phyloP scores from a whole-genome alignment of 2,113 vertebrate species.

The human (Homo sapiens) region DNA sequence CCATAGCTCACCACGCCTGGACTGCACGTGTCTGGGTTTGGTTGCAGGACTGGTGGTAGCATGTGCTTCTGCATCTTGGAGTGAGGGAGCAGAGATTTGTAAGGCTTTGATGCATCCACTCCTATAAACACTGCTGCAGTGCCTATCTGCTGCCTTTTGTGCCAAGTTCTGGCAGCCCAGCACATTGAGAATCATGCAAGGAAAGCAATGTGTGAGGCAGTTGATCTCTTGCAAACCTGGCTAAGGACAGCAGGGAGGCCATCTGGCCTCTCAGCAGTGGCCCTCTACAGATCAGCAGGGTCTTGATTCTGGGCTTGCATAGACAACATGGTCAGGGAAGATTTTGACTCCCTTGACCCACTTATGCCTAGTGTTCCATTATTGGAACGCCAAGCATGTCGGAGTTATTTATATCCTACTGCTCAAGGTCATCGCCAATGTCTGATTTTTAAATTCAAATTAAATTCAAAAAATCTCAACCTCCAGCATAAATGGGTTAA shows the following conservation, averaged over 20 bases:
- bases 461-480: no score
- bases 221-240: background rate
- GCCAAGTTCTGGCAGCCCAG: background rate
- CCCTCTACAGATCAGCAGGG: background rate
- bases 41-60: background rate
- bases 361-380: no score
- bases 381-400: no score
- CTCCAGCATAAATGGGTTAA: background rate
- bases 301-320: background rate
- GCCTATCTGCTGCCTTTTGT: background rate
- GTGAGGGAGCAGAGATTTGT: background rate
- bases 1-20: background rate
- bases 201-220: background rate
- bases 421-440: no score
- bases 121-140: background rate
- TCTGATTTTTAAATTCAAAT: no score
- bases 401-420: no score
- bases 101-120: background rate
- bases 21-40: rapidly evolving
- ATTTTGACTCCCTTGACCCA: background rate
- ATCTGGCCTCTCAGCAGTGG: background rate
- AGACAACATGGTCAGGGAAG: background rate
- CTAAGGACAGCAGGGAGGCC: background rate
- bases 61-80: background rate
- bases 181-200: background rate